These are phyloP conservation scores for Leucoraja erinaceus DNA, from an alignment of 2,113 vertebrate genomes.

Conservation along the genomic window DNA sequence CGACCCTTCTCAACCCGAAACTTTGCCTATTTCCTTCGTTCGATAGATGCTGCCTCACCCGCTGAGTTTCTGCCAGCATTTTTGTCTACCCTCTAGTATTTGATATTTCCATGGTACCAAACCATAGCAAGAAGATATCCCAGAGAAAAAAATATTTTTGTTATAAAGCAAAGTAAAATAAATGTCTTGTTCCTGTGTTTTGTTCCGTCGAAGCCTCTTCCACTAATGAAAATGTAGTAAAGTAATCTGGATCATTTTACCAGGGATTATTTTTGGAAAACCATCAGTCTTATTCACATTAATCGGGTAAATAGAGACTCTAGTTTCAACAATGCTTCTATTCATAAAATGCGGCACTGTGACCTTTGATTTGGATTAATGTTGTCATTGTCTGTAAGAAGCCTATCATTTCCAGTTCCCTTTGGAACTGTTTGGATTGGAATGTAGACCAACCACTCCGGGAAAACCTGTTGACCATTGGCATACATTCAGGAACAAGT, in stretches of 20 bases:
- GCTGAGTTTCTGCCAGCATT: too few relatives aligned
- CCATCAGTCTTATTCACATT: neutral
- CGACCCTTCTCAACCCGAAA: too few relatives aligned
- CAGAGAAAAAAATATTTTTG: neutral
- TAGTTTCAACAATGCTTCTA: neutral
- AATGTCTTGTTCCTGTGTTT: neutral
- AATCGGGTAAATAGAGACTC: neutral
- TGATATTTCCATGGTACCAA: neutral
- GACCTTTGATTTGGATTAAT: neutral
- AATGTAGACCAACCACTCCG: neutral
- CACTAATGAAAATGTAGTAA: neutral
- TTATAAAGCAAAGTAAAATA: neutral
- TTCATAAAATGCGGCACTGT: neutral
- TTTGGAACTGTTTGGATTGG: neutral
- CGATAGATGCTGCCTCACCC: too few relatives aligned
- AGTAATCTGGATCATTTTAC: neutral
- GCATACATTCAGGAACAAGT: neutral
- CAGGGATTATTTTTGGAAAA: neutral
- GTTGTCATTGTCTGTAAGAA: slow-evolving; percentile 6
- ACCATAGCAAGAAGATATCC: neutral
- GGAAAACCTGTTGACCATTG: slow-evolving; percentile 29
- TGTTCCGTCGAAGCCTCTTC: neutral
- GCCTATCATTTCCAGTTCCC: neutral
- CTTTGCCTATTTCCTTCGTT: too few relatives aligned
- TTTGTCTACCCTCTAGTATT: too few relatives aligned